Evolutionary conservation across 2,888 invertebrate species (phyloP), one percentile per base, ranked within the genome.

Genomic region (Drosophila neoperkinsi): DNA sequence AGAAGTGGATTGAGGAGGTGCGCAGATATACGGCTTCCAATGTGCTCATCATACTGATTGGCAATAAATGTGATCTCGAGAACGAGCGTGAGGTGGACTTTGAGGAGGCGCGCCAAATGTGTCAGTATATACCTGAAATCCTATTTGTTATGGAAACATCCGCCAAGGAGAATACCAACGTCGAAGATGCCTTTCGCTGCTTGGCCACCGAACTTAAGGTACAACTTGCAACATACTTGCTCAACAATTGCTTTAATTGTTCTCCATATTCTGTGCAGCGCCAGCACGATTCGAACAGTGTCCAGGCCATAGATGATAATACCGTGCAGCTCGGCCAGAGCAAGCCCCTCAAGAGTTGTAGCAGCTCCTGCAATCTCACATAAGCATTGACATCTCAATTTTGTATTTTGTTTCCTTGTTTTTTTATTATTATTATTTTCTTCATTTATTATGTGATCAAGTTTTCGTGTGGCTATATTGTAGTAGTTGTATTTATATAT

Each of bases 1-100:
- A 98, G 92, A 96, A 98, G 92, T 99, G 99, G 99, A 96, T 99
- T 78, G 99, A 99, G 91, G 99, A 99, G 94, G 97, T 99, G 2
- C 95, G 98, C 81, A 95, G 97, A 91, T 99, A 99, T 92, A 98
- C 99, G 61, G 98, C 98, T 28, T 97, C 97, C 34, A 97, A 97
- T 92, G 98, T 98, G 36, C 95, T 98, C 75, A 95, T 99, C 74
- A 96, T 98, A 50, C 94, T 99, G 81, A 97, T 99, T 75, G 99
- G 99, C 11, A 98, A 98, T 91, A 98, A 98, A 94, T 97, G 97
- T 93, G 98, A 98, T 93, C 93, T 98, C 84, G 96, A 96, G 69
- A 95, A 95, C 31, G 95, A 96, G 81, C 94, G 98, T 62, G 97
- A 97, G 93, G 97, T 98, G 1, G 96, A 97, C 86, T 95, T 96